A percentile compares a stretch with the other conserved stretches of the same genome.
phyloP scores from a whole-genome alignment of 2,113 vertebrate genomes.

The Ursus arctos region DNA sequence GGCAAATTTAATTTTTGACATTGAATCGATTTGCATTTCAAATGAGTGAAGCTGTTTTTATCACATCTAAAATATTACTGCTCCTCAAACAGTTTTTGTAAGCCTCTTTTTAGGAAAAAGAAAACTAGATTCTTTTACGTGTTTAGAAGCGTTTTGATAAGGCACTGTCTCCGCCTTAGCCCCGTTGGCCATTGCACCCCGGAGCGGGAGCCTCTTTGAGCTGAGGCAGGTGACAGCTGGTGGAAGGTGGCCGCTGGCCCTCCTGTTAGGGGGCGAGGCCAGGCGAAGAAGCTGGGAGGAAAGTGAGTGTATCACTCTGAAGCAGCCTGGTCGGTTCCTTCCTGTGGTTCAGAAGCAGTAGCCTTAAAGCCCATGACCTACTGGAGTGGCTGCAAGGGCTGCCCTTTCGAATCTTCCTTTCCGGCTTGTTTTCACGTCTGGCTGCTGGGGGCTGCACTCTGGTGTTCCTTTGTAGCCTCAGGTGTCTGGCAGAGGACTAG shows the following conservation, averaged over 20 bases:
- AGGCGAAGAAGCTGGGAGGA: too few species aligned
- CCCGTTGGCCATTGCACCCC: fast-evolving
- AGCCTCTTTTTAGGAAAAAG: background rate
- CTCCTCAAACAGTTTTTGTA: background rate
- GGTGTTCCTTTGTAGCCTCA: background rate
- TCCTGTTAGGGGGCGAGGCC: fast-evolving
- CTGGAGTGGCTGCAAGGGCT: fast-evolving
- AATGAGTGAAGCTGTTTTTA: background rate
- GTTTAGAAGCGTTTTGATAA: background rate
- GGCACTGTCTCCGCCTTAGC: background rate
- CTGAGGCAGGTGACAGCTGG: background rate
- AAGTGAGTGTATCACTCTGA: fast-evolving
- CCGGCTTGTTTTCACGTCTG: too few species aligned
- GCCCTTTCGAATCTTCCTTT: background rate
- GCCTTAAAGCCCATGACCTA: background rate
- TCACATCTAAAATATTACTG: background rate
- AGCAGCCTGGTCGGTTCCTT: background rate
- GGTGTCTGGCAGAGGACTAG: background rate
- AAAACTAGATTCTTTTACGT: background rate
- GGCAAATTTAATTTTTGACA: background rate
- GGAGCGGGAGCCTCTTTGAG: background rate
- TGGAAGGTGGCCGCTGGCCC: background rate
- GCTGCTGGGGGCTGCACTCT: background rate
- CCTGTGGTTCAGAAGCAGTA: background rate
- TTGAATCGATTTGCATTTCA: background rate